Evolutionary conservation across 2,797 vertebrate genomes (phyloP).

Genomic region (Alosa sapidissima): DNA sequence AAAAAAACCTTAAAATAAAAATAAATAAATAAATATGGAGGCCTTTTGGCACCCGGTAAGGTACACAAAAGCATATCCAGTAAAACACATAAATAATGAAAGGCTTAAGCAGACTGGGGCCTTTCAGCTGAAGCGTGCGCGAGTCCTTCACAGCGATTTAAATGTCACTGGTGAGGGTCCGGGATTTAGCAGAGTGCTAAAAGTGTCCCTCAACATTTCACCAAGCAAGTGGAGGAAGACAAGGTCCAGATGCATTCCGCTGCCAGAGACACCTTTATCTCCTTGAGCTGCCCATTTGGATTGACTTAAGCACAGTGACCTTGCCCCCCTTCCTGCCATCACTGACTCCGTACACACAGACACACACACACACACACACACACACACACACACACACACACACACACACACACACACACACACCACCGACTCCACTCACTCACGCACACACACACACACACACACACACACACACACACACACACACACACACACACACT

Average conservation of each 20-base stretch:
- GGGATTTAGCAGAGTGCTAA: slow-evolving; percentile 37
- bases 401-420: slow-evolving; percentile 40
- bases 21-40: neutral
- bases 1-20: too few relatives aligned
- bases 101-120: neutral
- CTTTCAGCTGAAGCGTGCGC: neutral
- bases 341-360: neutral
- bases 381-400: neutral
- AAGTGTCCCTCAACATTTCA: slow-evolving; percentile 52
- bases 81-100: slow-evolving; percentile 5
- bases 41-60: neutral
- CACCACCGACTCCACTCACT: neutral
- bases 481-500: neutral
- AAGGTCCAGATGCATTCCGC: slow-evolving; percentile 57
- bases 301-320: slow-evolving; percentile 70
- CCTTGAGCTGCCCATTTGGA: slow-evolving; percentile 67
- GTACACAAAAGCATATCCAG: neutral
- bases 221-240: slow-evolving; percentile 50
- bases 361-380: neutral
- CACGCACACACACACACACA: slow-evolving; percentile 30
- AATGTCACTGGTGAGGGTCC: slow-evolving; percentile 37
- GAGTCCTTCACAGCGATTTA: slow-evolving; percentile 38
- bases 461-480: slow-evolving; percentile 15
- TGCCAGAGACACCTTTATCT: slow-evolving; percentile 61
- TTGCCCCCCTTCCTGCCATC: slow-evolving; percentile 63